These are phyloP conservation scores for Cercopithecus mitis DNA, from an alignment of 2,797 vertebrate genomes.

Conservation along the genomic window DNA sequence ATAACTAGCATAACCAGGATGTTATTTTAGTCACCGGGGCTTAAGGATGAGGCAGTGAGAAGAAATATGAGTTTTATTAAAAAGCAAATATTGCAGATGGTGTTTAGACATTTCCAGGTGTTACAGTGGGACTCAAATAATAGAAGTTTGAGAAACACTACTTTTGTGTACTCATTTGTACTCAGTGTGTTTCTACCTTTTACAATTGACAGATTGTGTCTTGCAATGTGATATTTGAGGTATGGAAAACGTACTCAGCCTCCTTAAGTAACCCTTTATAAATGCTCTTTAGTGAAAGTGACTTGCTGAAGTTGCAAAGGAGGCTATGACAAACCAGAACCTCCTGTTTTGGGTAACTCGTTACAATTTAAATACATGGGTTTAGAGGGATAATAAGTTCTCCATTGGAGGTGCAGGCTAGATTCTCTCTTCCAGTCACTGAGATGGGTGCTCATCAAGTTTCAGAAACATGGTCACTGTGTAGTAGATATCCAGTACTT, in stretches of 20 bases:
- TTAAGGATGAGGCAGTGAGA: not conserved
- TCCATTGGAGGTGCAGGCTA: not conserved
- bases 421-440: not conserved
- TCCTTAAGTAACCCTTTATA: not conserved
- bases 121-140: not conserved
- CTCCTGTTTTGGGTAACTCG: not conserved
- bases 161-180: not conserved
- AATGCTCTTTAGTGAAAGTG: not conserved
- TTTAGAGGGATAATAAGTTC: not conserved
- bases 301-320: not conserved
- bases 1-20: no score
- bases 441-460: not conserved
- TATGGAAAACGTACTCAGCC: not conserved
- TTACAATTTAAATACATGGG: not conserved
- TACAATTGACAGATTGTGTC: not conserved
- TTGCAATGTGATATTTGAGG: not conserved
- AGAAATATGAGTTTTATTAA: not conserved
- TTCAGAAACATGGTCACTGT: not conserved
- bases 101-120: not conserved
- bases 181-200: not conserved
- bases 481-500: not conserved
- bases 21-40: not conserved
- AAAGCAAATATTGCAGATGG: not conserved
- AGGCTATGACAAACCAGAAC: not conserved
- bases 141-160: not conserved